A percentile compares a stretch with the other conserved stretches of the same genome.
Conservation (phyloP, 2,797 vertebrate species). For the Cyprinodon diabolis region DNA sequence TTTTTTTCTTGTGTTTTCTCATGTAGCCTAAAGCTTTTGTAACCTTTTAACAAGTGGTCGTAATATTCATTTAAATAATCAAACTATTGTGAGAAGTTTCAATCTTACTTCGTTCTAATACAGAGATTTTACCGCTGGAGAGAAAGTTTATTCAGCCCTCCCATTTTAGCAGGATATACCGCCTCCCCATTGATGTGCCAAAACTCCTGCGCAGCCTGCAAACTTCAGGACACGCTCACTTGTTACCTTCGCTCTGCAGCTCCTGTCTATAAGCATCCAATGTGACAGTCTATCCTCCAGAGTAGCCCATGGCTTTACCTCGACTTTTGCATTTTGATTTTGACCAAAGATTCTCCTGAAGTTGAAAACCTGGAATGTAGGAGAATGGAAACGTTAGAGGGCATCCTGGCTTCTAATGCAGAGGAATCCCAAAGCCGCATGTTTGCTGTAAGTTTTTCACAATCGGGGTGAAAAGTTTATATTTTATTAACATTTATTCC, state of each 20-base stretch:
- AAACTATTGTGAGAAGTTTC: not conserved
- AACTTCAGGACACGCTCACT: conserved; percentile 67
- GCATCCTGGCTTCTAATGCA: conserved; percentile 52
- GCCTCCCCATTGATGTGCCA: conserved; percentile 52
- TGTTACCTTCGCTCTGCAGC: conserved; percentile 39
- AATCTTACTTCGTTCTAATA: not conserved
- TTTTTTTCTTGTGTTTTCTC: not conserved
- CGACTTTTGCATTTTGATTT: conserved; percentile 31
- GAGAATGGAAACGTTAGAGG: conserved; percentile 69
- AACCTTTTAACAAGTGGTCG: not conserved
- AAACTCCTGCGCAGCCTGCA: conserved; percentile 49
- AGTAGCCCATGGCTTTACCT: conserved; percentile 54
- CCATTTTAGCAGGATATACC: conserved; percentile 45
- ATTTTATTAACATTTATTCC: not conserved
- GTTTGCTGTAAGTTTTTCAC: conserved; percentile 78
- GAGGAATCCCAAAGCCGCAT: conserved; percentile 53
- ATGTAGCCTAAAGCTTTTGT: too few relatives aligned
- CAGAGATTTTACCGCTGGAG: not conserved
- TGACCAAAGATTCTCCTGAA: conserved; percentile 35
- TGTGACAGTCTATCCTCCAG: conserved; percentile 41
- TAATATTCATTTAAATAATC: not conserved
- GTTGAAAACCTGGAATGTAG: conserved; percentile 34
- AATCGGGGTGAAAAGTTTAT: not conserved
- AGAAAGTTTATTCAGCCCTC: conserved; percentile 63
- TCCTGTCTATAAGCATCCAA: conserved; percentile 6